Evolutionary conservation across 1,140 invertebrate genomes (phyloP), one percentile per base, ranked within the genome.

Genomic region (Drosophila obscura): DNA sequence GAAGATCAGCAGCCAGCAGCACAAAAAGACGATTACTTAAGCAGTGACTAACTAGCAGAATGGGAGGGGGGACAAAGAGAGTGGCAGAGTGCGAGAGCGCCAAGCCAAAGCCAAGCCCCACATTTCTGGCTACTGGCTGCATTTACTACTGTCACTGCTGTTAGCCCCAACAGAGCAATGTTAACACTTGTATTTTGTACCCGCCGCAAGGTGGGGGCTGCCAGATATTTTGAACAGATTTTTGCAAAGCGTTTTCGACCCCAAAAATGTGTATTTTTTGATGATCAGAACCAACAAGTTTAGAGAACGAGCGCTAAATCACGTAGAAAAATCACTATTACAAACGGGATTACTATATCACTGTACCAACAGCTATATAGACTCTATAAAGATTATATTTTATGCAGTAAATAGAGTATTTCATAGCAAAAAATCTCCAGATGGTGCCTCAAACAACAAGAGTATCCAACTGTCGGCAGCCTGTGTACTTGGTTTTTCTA

Each of bases 11-110:
- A 49, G 59, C 46, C 28, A 46, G 28, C 31, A 52, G n/a, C 26
- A 16, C 5, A 15, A 35, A 48, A 48, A 39, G 58, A 71, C 73
- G 75, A 75, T 71, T 75, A 75, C 72, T 74, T 77, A 75, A 74
- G 72, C 65, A 78, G 65, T 77, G 75, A 74, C 75, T 77, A 77
- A 77, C 71, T 56, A 53, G 63, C 66, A 63, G 66, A 4, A 8
- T 53, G 41, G 43, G 63, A 56, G 60, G 52, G 48, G 26, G 49
- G 16, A 22, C 59, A 24, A 58, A 63, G 55, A 53, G 41, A 48
- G 43, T 43, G 15, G 19, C 26, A 62, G 50, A 44, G 22, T 43
- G 13, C 46, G 39, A 68, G 24, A 24, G 60, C 44, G 52, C 3
- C 53, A 73, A 73, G 68, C 28, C 58, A 63, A 73, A 74, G 61